These are phyloP conservation scores for Melanotaenia boesemani DNA, from an alignment of 2,797 vertebrate species.

Conservation along the genomic window DNA sequence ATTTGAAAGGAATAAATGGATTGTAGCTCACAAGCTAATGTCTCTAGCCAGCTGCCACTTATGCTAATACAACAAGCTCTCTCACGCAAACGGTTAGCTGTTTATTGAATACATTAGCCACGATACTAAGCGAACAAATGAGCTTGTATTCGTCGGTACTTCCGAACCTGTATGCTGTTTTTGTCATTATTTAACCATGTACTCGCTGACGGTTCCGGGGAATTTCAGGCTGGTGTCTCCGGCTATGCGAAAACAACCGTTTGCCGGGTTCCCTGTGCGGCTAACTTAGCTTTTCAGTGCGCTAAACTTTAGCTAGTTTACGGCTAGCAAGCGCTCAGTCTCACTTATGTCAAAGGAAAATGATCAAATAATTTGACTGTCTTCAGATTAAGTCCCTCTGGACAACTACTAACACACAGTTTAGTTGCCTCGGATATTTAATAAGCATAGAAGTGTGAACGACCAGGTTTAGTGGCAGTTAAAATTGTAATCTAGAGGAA, in stretches of 20 bases:
- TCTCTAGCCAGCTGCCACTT: conserved; percentile 47
- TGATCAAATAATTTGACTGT: conserved; percentile 5
- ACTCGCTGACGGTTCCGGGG: no score
- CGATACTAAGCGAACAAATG: conserved; percentile 1
- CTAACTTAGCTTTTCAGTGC: conserved; percentile 43
- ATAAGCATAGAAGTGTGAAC: no score
- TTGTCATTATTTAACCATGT: fast-evolving
- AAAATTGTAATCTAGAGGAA: conserved; percentile 9
- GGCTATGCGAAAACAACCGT: conserved; percentile 9
- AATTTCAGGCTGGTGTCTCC: not conserved
- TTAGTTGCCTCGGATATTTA: not conserved
- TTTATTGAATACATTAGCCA: conserved; percentile 15
- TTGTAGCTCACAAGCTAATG: conserved; percentile 51
- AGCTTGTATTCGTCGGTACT: not conserved
- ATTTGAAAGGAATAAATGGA: conserved; percentile 19
- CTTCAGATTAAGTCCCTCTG: not conserved
- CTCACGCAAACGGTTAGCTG: conserved; percentile 65
- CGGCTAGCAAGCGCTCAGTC: conserved; percentile 25
- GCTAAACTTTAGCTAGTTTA: conserved; percentile 47
- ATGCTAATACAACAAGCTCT: conserved; percentile 59
- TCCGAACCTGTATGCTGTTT: fast-evolving
- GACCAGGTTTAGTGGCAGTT: not conserved
- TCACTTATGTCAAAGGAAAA: conserved; percentile 48
- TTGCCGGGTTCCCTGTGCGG: conserved; percentile 53
- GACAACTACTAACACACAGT: not conserved